Percentiles rank a stretch among this genome's conserved stretches.
phyloP scores from a whole-genome alignment of 2,888 invertebrate genomes.

The Philaethria dido region DNA sequence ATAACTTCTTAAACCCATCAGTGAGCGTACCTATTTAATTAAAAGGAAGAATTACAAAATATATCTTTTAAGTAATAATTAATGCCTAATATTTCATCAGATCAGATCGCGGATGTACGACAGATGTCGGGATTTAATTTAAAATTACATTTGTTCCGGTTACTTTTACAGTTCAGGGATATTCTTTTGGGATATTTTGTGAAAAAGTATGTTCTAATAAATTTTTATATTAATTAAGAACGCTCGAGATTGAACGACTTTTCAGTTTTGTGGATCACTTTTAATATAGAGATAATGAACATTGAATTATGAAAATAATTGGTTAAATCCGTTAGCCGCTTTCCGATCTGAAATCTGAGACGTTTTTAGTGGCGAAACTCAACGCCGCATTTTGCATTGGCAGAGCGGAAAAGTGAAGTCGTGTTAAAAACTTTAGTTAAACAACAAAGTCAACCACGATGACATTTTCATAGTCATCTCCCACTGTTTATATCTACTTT shows the following conservation, averaged over 20 bases:
- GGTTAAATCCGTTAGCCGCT: too few species aligned
- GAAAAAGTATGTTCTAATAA: background rate
- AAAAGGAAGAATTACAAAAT: conserved; percentile 40
- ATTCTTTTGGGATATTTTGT: background rate
- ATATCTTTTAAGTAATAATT: conserved; percentile 65
- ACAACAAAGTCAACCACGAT: too few species aligned
- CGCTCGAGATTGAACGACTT: background rate
- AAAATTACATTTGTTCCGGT: conserved; percentile 67
- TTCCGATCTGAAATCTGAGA: too few species aligned
- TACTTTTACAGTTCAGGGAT: conserved; percentile 62
- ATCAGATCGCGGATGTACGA: conserved; percentile 64
- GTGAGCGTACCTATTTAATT: conserved; percentile 36
- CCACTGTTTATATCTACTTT: too few species aligned
- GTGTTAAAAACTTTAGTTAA: too few species aligned
- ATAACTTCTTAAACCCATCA: conserved; percentile 2
- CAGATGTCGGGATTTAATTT: conserved; percentile 78
- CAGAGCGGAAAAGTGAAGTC: too few species aligned
- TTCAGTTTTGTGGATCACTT: background rate
- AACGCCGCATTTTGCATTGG: too few species aligned
- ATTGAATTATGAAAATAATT: too few species aligned
- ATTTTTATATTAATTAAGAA: background rate
- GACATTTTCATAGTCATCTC: too few species aligned
- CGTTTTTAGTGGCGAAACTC: too few species aligned
- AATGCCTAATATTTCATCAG: conserved; percentile 64
- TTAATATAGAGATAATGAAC: too few species aligned